Evolutionary conservation across 2,888 invertebrate species (phyloP), one percentile per base, ranked within the genome.

Genomic region (Xylophagus ater): DNA sequence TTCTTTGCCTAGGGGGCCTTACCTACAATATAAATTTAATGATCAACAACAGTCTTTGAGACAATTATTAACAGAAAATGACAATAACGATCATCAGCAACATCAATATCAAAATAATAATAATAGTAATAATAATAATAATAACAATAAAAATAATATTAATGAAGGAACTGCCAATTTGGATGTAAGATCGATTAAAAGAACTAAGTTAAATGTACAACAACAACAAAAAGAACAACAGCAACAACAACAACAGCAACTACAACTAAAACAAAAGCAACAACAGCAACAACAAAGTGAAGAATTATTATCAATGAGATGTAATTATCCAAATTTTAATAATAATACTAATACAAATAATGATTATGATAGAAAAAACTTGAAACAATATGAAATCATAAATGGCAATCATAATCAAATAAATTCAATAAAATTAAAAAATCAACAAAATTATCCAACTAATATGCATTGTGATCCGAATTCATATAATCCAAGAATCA

Each of bases 21-120:
- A 51, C 45, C 44, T 51, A 45, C 51, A 49, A 47, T 51, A 49
- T 45, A 51, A 51, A 49, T 42, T 44, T 45, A 47, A 48, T 45
- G 48, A 49, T 44, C 43, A 45, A 28, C 43, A 42, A 34, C 40
- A 37, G 18, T 17, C 30, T 19, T 10, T 32, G 35, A 26, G 18
- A 35, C 25, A 30, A 32, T 20, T 33, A 23, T 26, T 41, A 18
- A 29, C 31, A 9, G 38, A 45, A 35, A 43, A 41, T 40, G 47
- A 45, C 45, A 47, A 47, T 47, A 47, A 47, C 34, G 37, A 37
- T 12, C 36, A 43, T 28, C 23, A 41, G 20, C 37, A 43, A 29
- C 29, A 35, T 10, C 34, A 39, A 37, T 19, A 36, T 23, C 35
- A 38, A 17, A 35, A 32, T 28, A 19, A 29, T 18, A 35, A 38